Conservation (phyloP, 2,888 invertebrate species). For the Mayetiola destructor region DNA sequence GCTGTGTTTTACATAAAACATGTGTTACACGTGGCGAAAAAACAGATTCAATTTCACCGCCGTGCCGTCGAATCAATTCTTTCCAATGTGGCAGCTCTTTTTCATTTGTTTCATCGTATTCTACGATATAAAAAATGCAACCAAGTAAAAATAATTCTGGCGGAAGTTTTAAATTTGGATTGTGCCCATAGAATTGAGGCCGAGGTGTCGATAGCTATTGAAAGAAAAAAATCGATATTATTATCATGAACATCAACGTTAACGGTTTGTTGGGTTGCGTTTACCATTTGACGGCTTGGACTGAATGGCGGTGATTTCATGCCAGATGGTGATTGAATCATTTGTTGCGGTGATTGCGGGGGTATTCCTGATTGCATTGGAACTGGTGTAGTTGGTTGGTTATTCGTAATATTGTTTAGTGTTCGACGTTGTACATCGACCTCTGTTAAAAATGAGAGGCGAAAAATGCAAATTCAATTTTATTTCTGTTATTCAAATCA, state of each 20-base stretch:
- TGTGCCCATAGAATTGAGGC: conserved; percentile 82
- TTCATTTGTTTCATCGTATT: conserved; percentile 58
- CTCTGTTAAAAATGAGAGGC: too few relatives aligned
- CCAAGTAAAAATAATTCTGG: conserved; percentile 80
- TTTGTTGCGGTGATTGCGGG: neutral
- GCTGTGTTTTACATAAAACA: conserved; percentile 79
- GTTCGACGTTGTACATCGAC: conserved; percentile 35
- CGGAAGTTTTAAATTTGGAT: conserved; percentile 78
- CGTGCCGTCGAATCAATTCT: conserved; percentile 60
- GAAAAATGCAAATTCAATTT: too few relatives aligned
- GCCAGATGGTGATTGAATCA: conserved; percentile 24
- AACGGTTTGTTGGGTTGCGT: too few relatives aligned
- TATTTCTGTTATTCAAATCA: too few relatives aligned
- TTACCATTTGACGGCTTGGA: conserved; percentile 39
- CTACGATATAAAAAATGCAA: conserved; percentile 81
- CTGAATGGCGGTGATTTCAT: conserved; percentile 31
- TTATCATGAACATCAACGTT: too few relatives aligned
- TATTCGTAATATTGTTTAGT: conserved; percentile 19
- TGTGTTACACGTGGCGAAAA: conserved; percentile 84
- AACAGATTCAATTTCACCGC: conserved; percentile 74
- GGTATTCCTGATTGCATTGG: neutral
- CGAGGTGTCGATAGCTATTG: too few relatives aligned
- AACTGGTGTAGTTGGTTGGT: neutral
- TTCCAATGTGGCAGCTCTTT: conserved; percentile 49
- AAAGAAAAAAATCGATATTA: too few relatives aligned